Conservation (phyloP, 2,797 vertebrate species). For the Halcyon smyrnensis region DNA sequence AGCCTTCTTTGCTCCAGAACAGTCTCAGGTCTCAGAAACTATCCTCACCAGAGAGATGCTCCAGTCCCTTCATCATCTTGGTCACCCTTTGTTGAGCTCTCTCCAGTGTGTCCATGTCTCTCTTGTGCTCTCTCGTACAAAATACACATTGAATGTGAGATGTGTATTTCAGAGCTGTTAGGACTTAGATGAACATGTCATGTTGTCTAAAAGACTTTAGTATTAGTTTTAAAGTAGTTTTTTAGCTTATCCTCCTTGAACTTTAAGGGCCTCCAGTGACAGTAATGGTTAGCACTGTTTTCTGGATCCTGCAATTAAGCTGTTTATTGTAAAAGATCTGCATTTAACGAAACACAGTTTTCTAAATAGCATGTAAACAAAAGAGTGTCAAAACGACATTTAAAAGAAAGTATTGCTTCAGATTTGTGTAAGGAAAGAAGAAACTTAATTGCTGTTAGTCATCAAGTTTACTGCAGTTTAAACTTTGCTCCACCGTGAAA, state of each 20-base stretch:
- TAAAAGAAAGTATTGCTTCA: neutral
- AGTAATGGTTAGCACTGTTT: neutral
- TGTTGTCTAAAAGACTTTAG: neutral
- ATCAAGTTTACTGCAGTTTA: neutral
- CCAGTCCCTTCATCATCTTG: neutral
- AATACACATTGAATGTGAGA: neutral
- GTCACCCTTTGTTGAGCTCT: neutral
- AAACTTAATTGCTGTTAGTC: neutral
- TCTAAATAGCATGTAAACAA: neutral
- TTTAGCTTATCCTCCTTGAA: neutral
- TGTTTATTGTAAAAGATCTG: neutral
- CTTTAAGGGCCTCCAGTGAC: neutral
- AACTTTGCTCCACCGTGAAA: neutral
- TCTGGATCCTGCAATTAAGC: neutral
- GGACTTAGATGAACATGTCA: neutral
- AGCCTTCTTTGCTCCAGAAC: neutral
- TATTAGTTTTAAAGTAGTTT: neutral
- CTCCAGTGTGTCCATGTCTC: neutral
- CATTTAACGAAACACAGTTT: neutral
- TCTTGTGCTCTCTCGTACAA: neutral
- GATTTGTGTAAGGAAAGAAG: neutral
- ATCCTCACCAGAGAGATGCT: neutral
- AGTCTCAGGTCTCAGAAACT: accelerated
- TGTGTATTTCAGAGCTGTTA: neutral
- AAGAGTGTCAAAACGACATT: neutral